Conservation (phyloP, 2,113 vertebrate genomes). For the Rutilus rutilus region DNA sequence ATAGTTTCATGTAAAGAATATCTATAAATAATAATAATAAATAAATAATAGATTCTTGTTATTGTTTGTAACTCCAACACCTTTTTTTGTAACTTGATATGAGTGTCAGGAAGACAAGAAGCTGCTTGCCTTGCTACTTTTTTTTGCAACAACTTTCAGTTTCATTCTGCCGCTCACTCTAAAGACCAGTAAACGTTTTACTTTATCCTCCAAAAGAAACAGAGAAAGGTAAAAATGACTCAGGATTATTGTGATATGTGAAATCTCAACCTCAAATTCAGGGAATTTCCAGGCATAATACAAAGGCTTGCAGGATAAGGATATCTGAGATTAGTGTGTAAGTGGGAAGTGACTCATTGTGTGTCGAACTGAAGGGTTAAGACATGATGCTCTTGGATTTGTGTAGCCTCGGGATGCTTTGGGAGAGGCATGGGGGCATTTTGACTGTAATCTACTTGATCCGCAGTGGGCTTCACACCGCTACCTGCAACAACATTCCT, state of each 20-base stretch:
- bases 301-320: constrained; percentile 35
- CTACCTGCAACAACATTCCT: constrained; percentile 3
- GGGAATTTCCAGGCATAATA: constrained; percentile 55
- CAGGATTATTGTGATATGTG: constrained; percentile 37
- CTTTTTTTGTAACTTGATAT: neutral
- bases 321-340: constrained; percentile 57
- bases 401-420: constrained; percentile 57
- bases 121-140: constrained; percentile 5
- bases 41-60: neutral
- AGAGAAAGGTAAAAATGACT: constrained; percentile 20
- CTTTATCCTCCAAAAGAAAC: constrained; percentile 39
- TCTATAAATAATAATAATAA: neutral
- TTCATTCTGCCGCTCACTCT: neutral
- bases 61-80: neutral
- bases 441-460: constrained; percentile 58
- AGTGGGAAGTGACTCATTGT: constrained; percentile 58
- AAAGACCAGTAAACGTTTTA: constrained; percentile 11
- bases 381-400: constrained; percentile 46
- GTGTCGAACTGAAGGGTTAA: constrained; percentile 54
- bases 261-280: constrained; percentile 51
- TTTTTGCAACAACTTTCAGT: neutral
- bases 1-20: neutral
- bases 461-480: neutral
- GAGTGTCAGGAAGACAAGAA: constrained; percentile 22
- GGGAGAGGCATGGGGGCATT: constrained; percentile 63